Evolutionary conservation across 2,113 vertebrate species (phyloP).

Genomic region (Triplophysa siluroides): DNA sequence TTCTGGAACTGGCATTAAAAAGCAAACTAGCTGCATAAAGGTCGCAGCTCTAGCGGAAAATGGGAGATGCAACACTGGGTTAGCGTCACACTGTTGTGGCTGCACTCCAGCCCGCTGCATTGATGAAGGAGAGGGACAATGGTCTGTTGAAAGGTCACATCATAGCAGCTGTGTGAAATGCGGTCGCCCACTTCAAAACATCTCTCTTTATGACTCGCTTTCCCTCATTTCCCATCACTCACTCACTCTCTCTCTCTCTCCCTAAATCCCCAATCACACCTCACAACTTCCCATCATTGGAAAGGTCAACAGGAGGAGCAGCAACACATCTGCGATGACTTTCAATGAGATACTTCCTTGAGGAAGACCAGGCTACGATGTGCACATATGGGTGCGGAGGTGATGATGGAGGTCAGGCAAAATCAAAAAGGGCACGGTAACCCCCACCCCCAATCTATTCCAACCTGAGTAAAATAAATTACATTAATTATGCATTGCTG

Average conservation of each 20-base stretch:
- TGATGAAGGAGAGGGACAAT: conserved; percentile 35
- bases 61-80: conserved; percentile 18
- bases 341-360: conserved; percentile 54
- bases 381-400: background rate
- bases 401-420: conserved; percentile 46
- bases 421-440: conserved; percentile 35
- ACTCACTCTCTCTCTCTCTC: conserved; percentile 16
- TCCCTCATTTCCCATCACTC: conserved; percentile 4
- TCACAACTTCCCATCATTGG: conserved; percentile 29
- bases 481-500: conserved; percentile 52
- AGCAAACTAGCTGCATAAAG: conserved; percentile 44
- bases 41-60: conserved; percentile 23
- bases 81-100: conserved; percentile 11
- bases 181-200: conserved; percentile 28
- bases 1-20: conserved; percentile 8
- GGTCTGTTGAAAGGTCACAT: conserved; percentile 51
- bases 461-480: conserved; percentile 49
- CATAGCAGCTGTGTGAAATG: conserved; percentile 41
- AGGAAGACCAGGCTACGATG: conserved; percentile 8
- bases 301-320: conserved; percentile 55
- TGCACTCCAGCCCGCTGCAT: conserved; percentile 31
- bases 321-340: conserved; percentile 25
- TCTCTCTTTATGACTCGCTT: background rate
- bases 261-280: conserved; percentile 55
- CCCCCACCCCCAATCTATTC: conserved; percentile 25